Conservation (phyloP, 2,888 invertebrate species). For the Rutpela maculata region DNA sequence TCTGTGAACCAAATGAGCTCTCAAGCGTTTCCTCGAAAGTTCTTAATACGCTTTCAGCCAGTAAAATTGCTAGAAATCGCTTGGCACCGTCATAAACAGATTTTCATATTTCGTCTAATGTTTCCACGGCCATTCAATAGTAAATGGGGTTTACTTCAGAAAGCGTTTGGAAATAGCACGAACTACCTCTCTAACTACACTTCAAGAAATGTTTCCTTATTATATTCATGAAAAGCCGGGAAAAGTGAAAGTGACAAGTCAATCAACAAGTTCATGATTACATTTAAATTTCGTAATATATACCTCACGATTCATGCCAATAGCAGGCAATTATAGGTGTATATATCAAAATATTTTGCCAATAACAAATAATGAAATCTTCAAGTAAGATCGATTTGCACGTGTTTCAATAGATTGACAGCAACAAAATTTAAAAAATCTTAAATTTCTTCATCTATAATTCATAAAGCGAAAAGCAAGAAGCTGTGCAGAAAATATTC, state of each 20-base stretch:
- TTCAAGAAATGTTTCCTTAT: not conserved
- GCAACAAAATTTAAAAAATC: too few species aligned
- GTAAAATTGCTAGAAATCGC: slow-evolving; percentile 31
- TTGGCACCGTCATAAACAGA: slow-evolving; percentile 38
- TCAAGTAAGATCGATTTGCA: too few species aligned
- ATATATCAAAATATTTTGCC: too few species aligned
- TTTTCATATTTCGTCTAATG: slow-evolving; percentile 42
- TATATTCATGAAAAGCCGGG: not conserved
- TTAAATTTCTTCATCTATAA: too few species aligned
- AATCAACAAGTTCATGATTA: slow-evolving; percentile 4
- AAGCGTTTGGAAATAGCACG: slow-evolving; percentile 30
- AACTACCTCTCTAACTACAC: slow-evolving; percentile 20
- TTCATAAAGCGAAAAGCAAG: too few species aligned
- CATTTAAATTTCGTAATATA: not conserved
- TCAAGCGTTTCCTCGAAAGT: slow-evolving; percentile 27
- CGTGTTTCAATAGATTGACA: too few species aligned
- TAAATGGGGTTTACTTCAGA: slow-evolving; percentile 34
- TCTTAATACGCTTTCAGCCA: slow-evolving; percentile 14
- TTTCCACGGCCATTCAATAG: slow-evolving; percentile 34
- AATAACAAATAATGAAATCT: too few species aligned
- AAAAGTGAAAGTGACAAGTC: slow-evolving; percentile 16
- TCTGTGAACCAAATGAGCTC: slow-evolving; percentile 39
- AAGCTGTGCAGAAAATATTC: too few species aligned
- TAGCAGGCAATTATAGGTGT: too few species aligned
- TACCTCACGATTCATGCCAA: too few species aligned